Base-by-base conservation (phyloP, 2,113 vertebrate species). In the Tachysurus vachellii region DNA sequence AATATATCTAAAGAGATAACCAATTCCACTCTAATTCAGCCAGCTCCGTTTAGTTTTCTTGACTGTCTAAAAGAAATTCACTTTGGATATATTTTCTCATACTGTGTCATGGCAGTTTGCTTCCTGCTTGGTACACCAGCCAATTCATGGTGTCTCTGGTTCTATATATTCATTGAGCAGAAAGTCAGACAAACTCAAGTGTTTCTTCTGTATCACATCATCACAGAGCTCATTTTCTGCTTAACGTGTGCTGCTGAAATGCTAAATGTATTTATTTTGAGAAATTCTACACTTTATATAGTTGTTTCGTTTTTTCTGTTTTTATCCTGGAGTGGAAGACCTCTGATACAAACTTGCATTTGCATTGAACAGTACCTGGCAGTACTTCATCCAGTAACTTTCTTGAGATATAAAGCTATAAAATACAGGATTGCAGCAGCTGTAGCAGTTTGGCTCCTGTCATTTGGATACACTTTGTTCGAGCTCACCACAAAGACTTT, bases 361-460 rank as follows among this genome's bases (percentile, higher is more conserved):
- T 89, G 79, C 17, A 50, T 88, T 70, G 83, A 83, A 61, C 84
- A 86, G 5, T 88, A 88, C 76, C 23, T 86, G 31, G 84, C 88
- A 4, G 88, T 88, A 16, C 21, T 77, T 86, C 19, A 88, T 57
- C 88, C 88, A 17, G 36, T 88, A n/a, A 88, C 13, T 36, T 89
- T 89, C 68, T 28, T 89, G 42, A 82, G 59, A 83, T 83, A 79
- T 62, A 89, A 87, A 21, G 36, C 16, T 26, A 68, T 70, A 17
- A 57, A 80, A 28, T 89, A 75, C 84, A 89, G 84, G 31, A 86
- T 75, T 47, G 62, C 19, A 71, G 16, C 17, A 13, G 68, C n/a
- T 53, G 36, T 44, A 81, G 47, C 47, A 50, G 47, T 50, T 50
- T 50, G 47, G 47, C 4, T 50, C 47, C 5, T 50, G 47, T 12